phyloP scores from a whole-genome alignment of 2,113 vertebrate species.

The Felis catus region DNA sequence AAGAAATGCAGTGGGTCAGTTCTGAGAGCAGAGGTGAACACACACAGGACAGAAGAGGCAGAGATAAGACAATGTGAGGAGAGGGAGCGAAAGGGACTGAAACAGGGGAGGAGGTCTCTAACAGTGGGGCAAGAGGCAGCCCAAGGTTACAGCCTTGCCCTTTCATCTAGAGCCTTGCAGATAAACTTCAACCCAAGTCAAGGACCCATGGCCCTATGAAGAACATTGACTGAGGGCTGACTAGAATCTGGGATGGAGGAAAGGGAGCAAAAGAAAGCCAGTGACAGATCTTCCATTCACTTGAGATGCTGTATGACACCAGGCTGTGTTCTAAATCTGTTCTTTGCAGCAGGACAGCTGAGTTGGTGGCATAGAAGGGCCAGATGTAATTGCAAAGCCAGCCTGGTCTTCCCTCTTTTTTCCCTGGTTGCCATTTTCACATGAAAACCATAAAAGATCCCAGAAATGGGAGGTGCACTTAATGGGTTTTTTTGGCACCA shows the following conservation, averaged over 20 bases:
- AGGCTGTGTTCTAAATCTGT: background rate
- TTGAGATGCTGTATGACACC: background rate
- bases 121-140: fast-evolving
- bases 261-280: background rate
- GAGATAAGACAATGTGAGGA: no score
- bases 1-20: background rate
- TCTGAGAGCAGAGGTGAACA: background rate
- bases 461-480: slow-evolving; percentile 77
- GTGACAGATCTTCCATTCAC: background rate
- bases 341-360: background rate
- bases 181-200: background rate
- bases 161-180: background rate
- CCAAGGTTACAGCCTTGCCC: background rate
- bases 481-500: slow-evolving; percentile 79
- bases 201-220: background rate
- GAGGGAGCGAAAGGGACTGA: background rate
- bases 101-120: background rate
- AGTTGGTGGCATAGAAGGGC: background rate
- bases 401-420: slow-evolving; percentile 33
- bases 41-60: background rate
- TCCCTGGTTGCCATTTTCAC: slow-evolving; percentile 75
- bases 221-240: background rate
- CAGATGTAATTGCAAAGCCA: slow-evolving; percentile 9
- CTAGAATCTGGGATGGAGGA: background rate
- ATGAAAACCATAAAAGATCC: slow-evolving; percentile 78